These are phyloP conservation scores for Hyperoodon ampullatus DNA, from an alignment of 2,113 vertebrate genomes.

Conservation along the genomic window DNA sequence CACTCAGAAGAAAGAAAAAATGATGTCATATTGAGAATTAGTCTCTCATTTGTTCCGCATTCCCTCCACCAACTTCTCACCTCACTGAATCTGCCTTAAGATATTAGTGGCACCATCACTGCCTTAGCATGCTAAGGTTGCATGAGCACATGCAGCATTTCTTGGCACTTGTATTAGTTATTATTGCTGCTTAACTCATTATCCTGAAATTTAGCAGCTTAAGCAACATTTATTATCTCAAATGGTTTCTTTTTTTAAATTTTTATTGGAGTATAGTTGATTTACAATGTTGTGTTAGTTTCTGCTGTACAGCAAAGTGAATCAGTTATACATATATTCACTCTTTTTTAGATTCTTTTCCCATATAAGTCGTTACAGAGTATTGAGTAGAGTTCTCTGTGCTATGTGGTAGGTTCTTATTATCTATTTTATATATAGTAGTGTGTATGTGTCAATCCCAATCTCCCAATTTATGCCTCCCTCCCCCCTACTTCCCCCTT, in stretches of 20 bases:
- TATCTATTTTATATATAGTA: neutral
- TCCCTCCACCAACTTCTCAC: neutral
- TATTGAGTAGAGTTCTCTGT: neutral
- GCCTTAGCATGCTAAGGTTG: neutral
- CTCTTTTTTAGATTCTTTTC: neutral
- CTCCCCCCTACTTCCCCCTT: neutral
- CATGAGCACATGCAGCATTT: neutral
- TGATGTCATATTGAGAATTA: neutral
- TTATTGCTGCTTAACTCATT: neutral
- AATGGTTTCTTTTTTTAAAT: too few species aligned
- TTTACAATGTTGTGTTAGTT: too few species aligned
- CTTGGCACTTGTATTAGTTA: neutral
- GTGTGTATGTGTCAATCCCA: neutral
- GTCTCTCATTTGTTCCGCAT: neutral
- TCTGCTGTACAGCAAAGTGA: neutral
- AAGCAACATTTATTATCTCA: neutral
- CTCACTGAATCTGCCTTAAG: constrained; percentile 7
- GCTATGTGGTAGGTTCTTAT: neutral
- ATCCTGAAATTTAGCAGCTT: neutral
- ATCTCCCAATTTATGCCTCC: neutral
- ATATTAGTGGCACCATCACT: neutral
- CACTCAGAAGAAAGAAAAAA: neutral
- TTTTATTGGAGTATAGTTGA: too few species aligned
- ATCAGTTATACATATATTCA: neutral
- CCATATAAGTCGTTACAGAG: neutral